These are phyloP conservation scores for Miniopterus natalensis DNA, from an alignment of 2,113 vertebrate species.

Conservation along the genomic window DNA sequence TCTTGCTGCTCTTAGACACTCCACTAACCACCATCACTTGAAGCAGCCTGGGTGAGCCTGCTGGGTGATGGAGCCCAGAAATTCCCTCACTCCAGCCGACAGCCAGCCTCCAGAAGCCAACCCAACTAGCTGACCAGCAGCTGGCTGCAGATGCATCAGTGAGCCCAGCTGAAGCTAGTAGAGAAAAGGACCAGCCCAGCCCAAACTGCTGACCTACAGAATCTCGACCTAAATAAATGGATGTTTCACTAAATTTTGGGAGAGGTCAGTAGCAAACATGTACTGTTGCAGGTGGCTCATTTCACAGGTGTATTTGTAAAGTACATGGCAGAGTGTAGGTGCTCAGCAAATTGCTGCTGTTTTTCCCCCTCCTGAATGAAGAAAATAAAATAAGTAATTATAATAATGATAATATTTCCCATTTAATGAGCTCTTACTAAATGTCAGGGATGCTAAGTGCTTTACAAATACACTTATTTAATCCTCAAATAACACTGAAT, in stretches of 20 bases:
- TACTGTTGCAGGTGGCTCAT: neutral
- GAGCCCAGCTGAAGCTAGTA: neutral
- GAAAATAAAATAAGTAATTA: constrained; percentile 6
- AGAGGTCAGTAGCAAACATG: neutral
- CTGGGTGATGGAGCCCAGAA: neutral
- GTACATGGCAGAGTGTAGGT: neutral
- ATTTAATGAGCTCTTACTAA: neutral
- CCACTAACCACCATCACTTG: fast-evolving
- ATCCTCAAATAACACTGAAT: neutral
- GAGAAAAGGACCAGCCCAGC: neutral
- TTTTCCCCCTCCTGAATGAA: neutral
- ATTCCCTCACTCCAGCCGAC: neutral
- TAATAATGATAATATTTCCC: neutral
- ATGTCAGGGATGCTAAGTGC: neutral
- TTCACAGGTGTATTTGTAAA: neutral
- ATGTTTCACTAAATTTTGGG: neutral
- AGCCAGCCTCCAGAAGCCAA: neutral
- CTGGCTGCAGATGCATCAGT: neutral
- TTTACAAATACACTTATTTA: neutral
- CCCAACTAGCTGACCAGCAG: neutral
- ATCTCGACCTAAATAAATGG: neutral
- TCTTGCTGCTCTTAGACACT: neutral
- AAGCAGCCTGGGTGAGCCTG: neutral
- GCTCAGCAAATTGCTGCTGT: neutral
- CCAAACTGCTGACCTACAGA: neutral